phyloP scores from a whole-genome alignment of 1,140 invertebrate genomes.

The Dendrolimus punctatus region DNA sequence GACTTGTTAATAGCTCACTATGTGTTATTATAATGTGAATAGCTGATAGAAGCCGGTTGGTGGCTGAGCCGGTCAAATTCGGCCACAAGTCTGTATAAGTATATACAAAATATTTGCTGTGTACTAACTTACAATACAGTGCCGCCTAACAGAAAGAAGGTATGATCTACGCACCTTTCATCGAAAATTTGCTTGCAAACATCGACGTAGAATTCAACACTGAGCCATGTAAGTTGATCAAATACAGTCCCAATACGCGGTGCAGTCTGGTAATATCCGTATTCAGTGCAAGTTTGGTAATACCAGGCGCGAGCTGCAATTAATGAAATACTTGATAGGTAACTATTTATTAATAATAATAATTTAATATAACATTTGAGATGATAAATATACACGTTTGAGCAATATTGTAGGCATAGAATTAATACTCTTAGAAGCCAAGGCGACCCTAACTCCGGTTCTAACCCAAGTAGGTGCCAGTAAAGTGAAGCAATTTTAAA shows the following conservation, averaged over 20 bases:
- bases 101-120: too few relatives aligned
- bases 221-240: conserved; percentile 72
- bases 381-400: too few relatives aligned
- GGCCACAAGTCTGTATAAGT: too few relatives aligned
- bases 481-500: background rate
- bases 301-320: conserved; percentile 79
- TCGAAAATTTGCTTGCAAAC: conserved; percentile 81
- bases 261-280: conserved; percentile 86
- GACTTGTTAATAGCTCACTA: too few relatives aligned
- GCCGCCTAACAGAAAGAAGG: background rate
- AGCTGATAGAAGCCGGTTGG: too few relatives aligned
- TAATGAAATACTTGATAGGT: background rate
- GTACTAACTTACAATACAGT: too few relatives aligned
- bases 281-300: conserved; percentile 90
- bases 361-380: background rate
- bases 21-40: too few relatives aligned
- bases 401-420: too few relatives aligned
- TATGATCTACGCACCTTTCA: conserved; percentile 42
- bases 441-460: too few relatives aligned
- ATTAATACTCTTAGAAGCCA: too few relatives aligned
- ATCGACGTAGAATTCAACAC: conserved; percentile 74
- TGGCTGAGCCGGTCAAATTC: too few relatives aligned
- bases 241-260: conserved; percentile 77
- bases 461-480: background rate
- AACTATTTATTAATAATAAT: conserved; percentile 1